Evolutionary conservation across 1,140 invertebrate species (phyloP).

Genomic region (Phenacoccus solenopsis): DNA sequence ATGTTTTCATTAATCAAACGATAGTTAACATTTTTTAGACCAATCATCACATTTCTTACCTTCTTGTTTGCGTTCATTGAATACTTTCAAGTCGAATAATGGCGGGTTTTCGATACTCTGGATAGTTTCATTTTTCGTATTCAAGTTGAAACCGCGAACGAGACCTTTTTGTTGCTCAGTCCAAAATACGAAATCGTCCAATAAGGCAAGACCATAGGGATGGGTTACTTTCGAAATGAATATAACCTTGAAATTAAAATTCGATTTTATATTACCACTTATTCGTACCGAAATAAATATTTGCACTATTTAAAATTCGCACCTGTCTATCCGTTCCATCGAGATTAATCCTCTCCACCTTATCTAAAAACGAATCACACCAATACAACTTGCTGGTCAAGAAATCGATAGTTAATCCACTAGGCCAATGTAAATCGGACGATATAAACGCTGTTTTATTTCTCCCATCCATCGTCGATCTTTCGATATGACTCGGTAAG

Average conservation of each 20-base stretch:
- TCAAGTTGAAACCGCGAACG: conserved; percentile 38
- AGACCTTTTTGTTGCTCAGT: conserved; percentile 45
- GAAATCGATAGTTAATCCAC: conserved; percentile 42
- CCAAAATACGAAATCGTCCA: conserved; percentile 38
- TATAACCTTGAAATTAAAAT: no score
- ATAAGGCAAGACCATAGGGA: conserved; percentile 41
- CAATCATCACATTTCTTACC: no score
- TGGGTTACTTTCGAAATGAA: conserved; percentile 34
- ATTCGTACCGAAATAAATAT: no score
- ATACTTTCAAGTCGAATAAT: conserved; percentile 48
- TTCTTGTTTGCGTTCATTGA: conserved; percentile 37
- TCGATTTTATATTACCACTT: no score
- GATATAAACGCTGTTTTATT: conserved; percentile 34
- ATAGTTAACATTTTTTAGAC: background rate
- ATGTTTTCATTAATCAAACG: background rate
- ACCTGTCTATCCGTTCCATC: conserved; percentile 36
- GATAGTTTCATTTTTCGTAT: conserved; percentile 32
- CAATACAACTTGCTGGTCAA: conserved; percentile 39
- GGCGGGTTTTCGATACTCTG: conserved; percentile 40
- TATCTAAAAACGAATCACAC: conserved; percentile 41
- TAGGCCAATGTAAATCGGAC: conserved; percentile 39
- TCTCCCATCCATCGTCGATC: conserved; percentile 41
- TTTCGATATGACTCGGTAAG: conserved; percentile 35
- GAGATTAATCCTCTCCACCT: conserved; percentile 38
- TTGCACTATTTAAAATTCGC: no score